These are phyloP conservation scores for Sceliomorpha sp. DNA, from an alignment of 2,888 invertebrate genomes.

Conservation along the genomic window DNA sequence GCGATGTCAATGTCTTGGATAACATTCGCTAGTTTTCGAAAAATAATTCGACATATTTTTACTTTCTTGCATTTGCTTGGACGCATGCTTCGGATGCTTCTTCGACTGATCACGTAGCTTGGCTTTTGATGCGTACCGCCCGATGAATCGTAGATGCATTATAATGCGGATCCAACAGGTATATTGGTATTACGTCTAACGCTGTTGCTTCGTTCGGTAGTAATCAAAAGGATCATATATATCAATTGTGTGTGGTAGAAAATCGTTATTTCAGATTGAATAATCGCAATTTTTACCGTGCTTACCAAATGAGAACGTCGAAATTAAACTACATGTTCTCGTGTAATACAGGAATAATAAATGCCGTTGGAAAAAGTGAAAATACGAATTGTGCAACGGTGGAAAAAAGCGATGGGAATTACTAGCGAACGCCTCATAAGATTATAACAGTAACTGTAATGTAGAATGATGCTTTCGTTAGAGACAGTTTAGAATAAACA, in stretches of 20 bases:
- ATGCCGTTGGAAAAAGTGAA: no score
- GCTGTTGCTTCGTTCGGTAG: constrained; percentile 66
- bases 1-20: constrained; percentile 26
- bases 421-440: no score
- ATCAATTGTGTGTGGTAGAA: not conserved
- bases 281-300: no score
- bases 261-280: not conserved
- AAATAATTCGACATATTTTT: constrained; percentile 38
- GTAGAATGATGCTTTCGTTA: no score
- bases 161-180: constrained; percentile 71
- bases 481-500: no score
- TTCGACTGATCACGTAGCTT: constrained; percentile 64
- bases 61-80: constrained; percentile 4
- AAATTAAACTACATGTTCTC: no score
- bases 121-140: constrained; percentile 76
- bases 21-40: constrained; percentile 29
- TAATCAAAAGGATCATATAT: constrained; percentile 72
- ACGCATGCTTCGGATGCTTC: constrained; percentile 15
- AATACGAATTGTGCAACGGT: no score
- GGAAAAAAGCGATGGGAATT: no score
- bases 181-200: constrained; percentile 68
- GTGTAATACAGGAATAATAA: no score
- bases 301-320: no score
- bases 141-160: constrained; percentile 74
- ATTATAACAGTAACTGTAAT: no score